Percentiles rank a stretch among this genome's conserved stretches.
Evolutionary conservation across 2,888 invertebrate genomes (phyloP).

Genomic region (Cylindroiulus punctatus): DNA sequence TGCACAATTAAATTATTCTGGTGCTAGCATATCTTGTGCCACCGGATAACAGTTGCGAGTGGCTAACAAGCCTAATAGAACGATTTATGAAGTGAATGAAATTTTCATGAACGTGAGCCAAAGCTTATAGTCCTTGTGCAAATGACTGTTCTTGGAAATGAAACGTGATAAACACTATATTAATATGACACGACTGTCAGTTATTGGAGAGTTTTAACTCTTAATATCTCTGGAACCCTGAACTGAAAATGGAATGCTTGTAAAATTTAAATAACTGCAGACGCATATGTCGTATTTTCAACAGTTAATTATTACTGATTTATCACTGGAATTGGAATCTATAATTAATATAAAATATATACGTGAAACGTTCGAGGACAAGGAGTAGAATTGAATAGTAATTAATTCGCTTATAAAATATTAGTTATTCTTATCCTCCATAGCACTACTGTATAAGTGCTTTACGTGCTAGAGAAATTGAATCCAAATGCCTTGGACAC

Average conservation of each 20-base stretch:
- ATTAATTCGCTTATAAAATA: background rate
- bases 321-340: background rate
- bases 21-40: background rate
- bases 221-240: background rate
- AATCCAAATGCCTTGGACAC: too few species aligned
- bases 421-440: too few species aligned
- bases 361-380: background rate
- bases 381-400: background rate
- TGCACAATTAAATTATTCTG: conserved; percentile 22
- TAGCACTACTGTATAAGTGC: too few species aligned
- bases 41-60: background rate
- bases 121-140: background rate
- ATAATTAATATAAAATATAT: background rate
- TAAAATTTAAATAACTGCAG: too few species aligned
- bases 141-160: background rate
- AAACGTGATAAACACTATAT: background rate
- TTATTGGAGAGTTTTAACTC: background rate
- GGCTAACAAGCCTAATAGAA: background rate
- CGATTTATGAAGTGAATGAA: background rate
- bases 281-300: background rate
- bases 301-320: background rate
- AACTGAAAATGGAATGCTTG: background rate
- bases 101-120: background rate
- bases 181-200: background rate
- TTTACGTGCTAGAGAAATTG: too few species aligned